phyloP scores from a whole-genome alignment of 30 jellyfish, hydroid and myxozoan genomes.

The Turritopsis rubra region DNA sequence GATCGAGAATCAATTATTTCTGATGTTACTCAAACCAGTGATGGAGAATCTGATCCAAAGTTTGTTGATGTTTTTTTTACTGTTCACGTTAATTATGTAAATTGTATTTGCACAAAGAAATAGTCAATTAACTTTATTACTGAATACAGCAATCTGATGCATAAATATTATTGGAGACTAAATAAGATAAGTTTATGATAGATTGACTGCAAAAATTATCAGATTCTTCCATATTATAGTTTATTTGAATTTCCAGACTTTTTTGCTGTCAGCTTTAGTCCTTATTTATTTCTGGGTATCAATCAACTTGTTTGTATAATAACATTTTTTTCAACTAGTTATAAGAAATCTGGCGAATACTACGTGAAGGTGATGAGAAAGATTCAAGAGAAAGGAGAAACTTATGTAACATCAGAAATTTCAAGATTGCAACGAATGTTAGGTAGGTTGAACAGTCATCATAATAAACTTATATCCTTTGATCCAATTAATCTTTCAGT shows the following conservation, averaged over 20 bases:
- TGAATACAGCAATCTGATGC: too few species aligned
- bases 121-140: too few species aligned
- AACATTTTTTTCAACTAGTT: not conserved
- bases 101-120: too few species aligned
- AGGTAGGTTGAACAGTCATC: slow-evolving; percentile 50
- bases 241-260: too few species aligned
- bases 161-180: too few species aligned
- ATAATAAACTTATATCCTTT: not conserved
- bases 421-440: slow-evolving; percentile 66
- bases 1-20: slow-evolving; percentile 19
- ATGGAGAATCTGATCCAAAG: slow-evolving; percentile 35
- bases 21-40: slow-evolving; percentile 21
- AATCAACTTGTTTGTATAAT: too few species aligned
- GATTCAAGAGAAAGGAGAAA: slow-evolving; percentile 74
- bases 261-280: not conserved
- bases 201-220: too few species aligned
- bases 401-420: slow-evolving; percentile 40
- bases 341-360: slow-evolving; percentile 60
- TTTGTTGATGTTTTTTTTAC: not conserved
- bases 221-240: too few species aligned
- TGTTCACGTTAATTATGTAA: too few species aligned
- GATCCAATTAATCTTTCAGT: not conserved
- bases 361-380: slow-evolving; percentile 85
- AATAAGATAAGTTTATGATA: too few species aligned
- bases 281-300: not conserved